Evolutionary conservation across 2,888 invertebrate species (phyloP).

Genomic region (Pemphredon lugubris): DNA sequence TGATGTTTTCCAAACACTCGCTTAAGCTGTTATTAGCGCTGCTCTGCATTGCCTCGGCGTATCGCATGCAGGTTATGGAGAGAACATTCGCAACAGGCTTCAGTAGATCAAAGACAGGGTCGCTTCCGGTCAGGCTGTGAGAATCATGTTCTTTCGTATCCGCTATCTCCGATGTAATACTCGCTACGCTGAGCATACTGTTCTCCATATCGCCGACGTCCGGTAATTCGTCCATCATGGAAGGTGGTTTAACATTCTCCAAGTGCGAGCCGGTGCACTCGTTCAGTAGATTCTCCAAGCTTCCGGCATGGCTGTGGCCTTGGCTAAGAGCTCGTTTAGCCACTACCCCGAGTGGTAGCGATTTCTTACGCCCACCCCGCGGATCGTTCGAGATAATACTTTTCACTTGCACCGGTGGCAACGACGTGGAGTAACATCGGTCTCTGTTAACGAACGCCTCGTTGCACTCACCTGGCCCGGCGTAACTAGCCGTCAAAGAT

Average conservation of each 20-base stretch:
- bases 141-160: conserved; percentile 82
- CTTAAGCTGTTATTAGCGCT: conserved; percentile 82
- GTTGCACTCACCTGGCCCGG: conserved; percentile 65
- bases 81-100: conserved; percentile 83
- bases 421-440: conserved; percentile 68
- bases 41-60: conserved; percentile 75
- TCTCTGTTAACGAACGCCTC: conserved; percentile 63
- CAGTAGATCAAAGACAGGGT: conserved; percentile 83
- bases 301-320: conserved; percentile 81
- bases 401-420: conserved; percentile 64
- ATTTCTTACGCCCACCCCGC: conserved; percentile 83
- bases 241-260: conserved; percentile 92
- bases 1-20: conserved; percentile 86
- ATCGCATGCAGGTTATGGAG: conserved; percentile 77
- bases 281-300: conserved; percentile 85
- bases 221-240: conserved; percentile 87
- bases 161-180: conserved; percentile 90
- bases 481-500: conserved; percentile 82
- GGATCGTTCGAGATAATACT: conserved; percentile 43
- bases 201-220: conserved; percentile 86
- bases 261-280: conserved; percentile 85
- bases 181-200: conserved; percentile 92
- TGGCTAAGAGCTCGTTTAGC: conserved; percentile 88
- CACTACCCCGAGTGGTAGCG: conserved; percentile 87
- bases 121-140: conserved; percentile 77